Evolutionary conservation across 2,888 invertebrate species (phyloP).

Genomic region (Drosophila maculinotata): DNA sequence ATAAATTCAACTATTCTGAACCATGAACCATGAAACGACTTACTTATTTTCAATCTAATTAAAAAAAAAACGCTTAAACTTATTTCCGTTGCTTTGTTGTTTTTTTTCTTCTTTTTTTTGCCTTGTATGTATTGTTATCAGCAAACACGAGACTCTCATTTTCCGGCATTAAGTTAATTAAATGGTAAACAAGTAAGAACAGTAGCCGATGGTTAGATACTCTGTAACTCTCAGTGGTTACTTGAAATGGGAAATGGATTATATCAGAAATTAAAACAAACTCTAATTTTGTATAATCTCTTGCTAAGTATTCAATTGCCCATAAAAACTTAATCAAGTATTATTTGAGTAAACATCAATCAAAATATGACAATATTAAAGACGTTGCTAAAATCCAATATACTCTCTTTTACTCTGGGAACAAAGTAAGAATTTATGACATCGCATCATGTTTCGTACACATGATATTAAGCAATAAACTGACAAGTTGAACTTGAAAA

Average conservation of each 20-base stretch:
- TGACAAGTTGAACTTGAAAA: neutral
- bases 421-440: neutral
- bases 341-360: neutral
- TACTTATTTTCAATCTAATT: neutral
- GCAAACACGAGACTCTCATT: slow-evolving; percentile 30
- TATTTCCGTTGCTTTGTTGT: slow-evolving; percentile 7
- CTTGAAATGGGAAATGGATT: too few relatives aligned
- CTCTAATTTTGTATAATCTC: too few relatives aligned
- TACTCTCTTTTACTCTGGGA: neutral
- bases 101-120: neutral
- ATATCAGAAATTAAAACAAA: neutral
- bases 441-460: slow-evolving; percentile 6
- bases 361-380: too few relatives aligned
- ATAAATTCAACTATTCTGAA: slow-evolving; percentile 27
- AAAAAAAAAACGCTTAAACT: neutral
- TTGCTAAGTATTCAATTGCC: too few relatives aligned
- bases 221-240: neutral
- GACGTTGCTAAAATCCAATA: too few relatives aligned
- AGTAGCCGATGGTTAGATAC: neutral
- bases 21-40: too few relatives aligned
- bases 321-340: too few relatives aligned
- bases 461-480: neutral
- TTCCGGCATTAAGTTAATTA: slow-evolving; percentile 6
- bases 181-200: neutral
- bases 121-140: slow-evolving; percentile 25